Evolutionary conservation across 2,888 invertebrate species (phyloP), one percentile per base, ranked within the genome.

Genomic region (Zygogramma bicolorata): DNA sequence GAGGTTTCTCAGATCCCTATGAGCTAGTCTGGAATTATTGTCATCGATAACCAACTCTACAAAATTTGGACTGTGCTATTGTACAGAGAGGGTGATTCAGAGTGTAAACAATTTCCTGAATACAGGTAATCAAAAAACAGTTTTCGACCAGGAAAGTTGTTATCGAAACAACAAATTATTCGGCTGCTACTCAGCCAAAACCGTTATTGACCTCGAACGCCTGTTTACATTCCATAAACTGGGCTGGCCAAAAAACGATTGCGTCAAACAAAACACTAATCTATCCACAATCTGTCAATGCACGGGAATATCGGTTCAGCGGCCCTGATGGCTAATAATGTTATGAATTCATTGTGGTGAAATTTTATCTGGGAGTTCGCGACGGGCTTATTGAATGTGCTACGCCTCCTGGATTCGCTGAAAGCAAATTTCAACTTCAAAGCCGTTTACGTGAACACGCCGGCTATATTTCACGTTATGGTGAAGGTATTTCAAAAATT

Each of bases 391-490:
- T 74, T 71, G 57, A 67, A 75, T 71, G 49, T 65, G 65, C 69
- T 63, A 72, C 62, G 68, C 42, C 65, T 38, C 34, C 68, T 68
- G 72, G 63, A 65, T 70, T 49, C 49, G 68, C 61, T 71, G 40
- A 65, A 62, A 71, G 65, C 38, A 71, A 70, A 75, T 73, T 73
- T 71, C 42, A 66, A 73, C 71, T 63, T 75, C 75, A 75, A 75
- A 75, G 75, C 61, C 53, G 65, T 75, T 73, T 73, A 73, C 72
- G 72, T 70, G 70, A 70, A 75, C 66, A 63, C 31, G 58, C 22
- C 58, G 46, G 58, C 67, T 60, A 62, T 68, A 68, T 71, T 70
- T 71, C 71, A 71, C 68, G 68, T 71, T 68, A 62, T 40, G 62
- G 66, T 63, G 63, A 40, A 61, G 61, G 22, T 61, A 61, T 61